Percentiles rank a stretch among this genome's conserved stretches.
phyloP scores from a whole-genome alignment of 2,113 vertebrate species.

The Speoplatyrhinus poulsoni region DNA sequence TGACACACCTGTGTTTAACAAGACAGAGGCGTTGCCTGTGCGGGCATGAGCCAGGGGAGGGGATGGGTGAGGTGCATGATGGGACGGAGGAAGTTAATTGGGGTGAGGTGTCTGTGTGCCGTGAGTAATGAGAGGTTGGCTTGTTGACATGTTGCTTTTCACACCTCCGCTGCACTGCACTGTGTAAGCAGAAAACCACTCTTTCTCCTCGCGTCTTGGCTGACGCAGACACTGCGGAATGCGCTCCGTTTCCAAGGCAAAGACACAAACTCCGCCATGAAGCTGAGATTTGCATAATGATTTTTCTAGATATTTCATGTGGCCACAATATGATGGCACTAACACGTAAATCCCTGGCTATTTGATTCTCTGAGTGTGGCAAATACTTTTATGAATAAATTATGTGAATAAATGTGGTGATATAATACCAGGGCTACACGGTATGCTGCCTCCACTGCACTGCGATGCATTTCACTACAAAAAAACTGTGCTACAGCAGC shows the following conservation, averaged over 20 bases:
- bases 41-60: conserved; percentile 20
- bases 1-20: conserved; percentile 47
- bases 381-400: conserved; percentile 61
- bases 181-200: conserved; percentile 44
- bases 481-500: conserved; percentile 49
- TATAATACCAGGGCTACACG: conserved; percentile 39
- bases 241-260: conserved; percentile 9
- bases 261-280: conserved; percentile 7
- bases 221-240: conserved; percentile 25
- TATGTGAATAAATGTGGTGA: conserved; percentile 58
- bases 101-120: conserved; percentile 56
- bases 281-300: conserved; percentile 25
- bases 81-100: conserved; percentile 66
- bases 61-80: conserved; percentile 61
- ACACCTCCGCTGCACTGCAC: conserved; percentile 49
- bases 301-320: conserved; percentile 33
- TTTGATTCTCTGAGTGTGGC: neutral
- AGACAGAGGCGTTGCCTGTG: conserved; percentile 25
- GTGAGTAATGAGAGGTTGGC: conserved; percentile 69
- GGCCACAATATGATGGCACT: conserved; percentile 23
- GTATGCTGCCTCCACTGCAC: conserved; percentile 43
- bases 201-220: conserved; percentile 31
- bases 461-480: conserved; percentile 33
- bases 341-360: too few relatives aligned
- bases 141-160: conserved; percentile 65